A percentile compares a stretch with the other conserved stretches of the same genome.
Conservation (phyloP, 2,113 vertebrate species). For the Alligator mississippiensis region DNA sequence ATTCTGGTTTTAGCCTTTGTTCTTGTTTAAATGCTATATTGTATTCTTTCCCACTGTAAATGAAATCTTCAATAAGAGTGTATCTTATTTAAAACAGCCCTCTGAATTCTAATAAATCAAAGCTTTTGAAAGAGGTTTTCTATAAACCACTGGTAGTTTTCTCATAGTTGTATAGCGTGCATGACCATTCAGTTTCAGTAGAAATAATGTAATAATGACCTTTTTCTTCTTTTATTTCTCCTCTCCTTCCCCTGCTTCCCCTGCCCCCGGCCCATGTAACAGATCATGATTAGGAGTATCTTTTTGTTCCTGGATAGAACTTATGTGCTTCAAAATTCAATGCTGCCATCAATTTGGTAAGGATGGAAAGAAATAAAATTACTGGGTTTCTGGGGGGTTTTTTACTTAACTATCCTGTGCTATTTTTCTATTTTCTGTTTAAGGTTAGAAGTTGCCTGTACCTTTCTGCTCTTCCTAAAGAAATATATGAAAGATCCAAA, state of each 20-base stretch:
- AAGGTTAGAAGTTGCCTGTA: not conserved
- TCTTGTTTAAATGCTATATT: not conserved
- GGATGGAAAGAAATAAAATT: conserved; percentile 53
- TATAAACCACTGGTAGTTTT: not conserved
- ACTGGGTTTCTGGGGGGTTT: not conserved
- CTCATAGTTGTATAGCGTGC: not conserved
- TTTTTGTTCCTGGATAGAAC: conserved; percentile 99
- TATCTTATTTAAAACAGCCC: not conserved
- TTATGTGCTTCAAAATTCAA: conserved; percentile 99
- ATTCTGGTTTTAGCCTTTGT: not conserved
- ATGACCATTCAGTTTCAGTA: conserved; percentile 16
- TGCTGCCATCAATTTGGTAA: conserved; percentile 99
- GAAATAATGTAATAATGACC: conserved; percentile 21
- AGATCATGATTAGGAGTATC: conserved; percentile 99
- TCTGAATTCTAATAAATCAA: not conserved
- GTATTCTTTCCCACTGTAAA: not conserved
- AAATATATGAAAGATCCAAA: not conserved
- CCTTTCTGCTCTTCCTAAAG: not conserved
- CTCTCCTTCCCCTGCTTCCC: too few relatives aligned
- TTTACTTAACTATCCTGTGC: not conserved
- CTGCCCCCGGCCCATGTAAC: not conserved
- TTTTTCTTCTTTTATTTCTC: conserved; percentile 38
- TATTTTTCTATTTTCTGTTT: not conserved
- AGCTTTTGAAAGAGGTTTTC: not conserved
- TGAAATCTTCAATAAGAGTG: not conserved